phyloP scores from a whole-genome alignment of 1,140 invertebrate genomes.

The Cephus cinctus region DNA sequence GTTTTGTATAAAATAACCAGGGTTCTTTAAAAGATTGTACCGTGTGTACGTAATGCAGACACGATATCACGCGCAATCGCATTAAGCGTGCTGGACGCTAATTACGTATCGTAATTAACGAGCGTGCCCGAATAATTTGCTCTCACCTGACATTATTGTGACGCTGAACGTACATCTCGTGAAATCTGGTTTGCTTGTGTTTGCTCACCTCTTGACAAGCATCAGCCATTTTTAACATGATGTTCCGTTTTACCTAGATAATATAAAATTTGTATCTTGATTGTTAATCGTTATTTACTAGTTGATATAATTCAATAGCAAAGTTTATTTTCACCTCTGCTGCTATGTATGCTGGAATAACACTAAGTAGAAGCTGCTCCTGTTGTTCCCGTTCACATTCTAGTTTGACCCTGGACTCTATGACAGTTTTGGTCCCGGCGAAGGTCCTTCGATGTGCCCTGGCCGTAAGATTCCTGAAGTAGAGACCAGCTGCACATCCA shows the following conservation, averaged over 20 bases:
- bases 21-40: no score
- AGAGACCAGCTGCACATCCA: slow-evolving; percentile 77
- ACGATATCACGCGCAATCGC: no score
- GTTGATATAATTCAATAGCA: no score
- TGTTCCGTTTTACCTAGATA: slow-evolving; percentile 86
- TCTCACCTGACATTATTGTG: slow-evolving; percentile 90
- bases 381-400: slow-evolving; percentile 91
- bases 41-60: no score
- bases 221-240: slow-evolving; percentile 90
- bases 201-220: slow-evolving; percentile 72
- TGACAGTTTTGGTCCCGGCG: slow-evolving; percentile 82
- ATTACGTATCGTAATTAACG: no score
- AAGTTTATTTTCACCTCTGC: slow-evolving; percentile 73
- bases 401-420: slow-evolving; percentile 88
- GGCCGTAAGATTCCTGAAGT: slow-evolving; percentile 84
- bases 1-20: no score
- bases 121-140: no score
- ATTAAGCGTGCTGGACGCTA: no score
- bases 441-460: slow-evolving; percentile 82
- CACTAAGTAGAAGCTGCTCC: slow-evolving; percentile 86
- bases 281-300: no score
- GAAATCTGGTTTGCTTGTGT: slow-evolving; percentile 79
- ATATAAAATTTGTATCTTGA: no score
- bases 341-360: slow-evolving; percentile 91
- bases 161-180: slow-evolving; percentile 96